A percentile compares a stretch with the other conserved stretches of the same genome.
Conservation (phyloP, 2,888 invertebrate genomes). For the Hipparchia semele region DNA sequence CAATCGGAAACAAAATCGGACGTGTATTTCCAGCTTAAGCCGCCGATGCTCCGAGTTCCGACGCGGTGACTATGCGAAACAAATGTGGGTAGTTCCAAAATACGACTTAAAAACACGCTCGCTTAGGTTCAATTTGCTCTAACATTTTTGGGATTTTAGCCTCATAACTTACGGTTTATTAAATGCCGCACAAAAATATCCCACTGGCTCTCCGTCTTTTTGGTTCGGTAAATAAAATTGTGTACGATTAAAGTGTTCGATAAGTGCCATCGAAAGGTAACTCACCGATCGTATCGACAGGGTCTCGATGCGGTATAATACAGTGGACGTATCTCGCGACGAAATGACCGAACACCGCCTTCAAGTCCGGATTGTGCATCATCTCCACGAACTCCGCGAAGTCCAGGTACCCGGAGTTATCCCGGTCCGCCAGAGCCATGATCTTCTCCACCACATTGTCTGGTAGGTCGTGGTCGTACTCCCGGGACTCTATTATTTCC, state of each 20-base stretch:
- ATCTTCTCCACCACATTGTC: slow-evolving; percentile 86
- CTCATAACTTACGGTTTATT: no score
- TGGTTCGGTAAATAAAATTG: no score
- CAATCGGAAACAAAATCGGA: no score
- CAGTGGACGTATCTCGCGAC: slow-evolving; percentile 84
- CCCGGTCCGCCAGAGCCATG: slow-evolving; percentile 84
- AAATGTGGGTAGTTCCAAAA: no score
- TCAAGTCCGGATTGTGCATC: slow-evolving; percentile 84
- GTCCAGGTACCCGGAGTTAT: slow-evolving; percentile 86
- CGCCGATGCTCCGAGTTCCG: no score
- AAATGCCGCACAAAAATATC: no score
- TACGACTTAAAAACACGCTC: no score
- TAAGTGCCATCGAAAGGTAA: background rate
- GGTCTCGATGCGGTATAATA: slow-evolving; percentile 81
- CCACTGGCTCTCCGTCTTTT: no score
- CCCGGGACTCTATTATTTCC: slow-evolving; percentile 82
- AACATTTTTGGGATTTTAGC: background rate
- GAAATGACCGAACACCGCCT: slow-evolving; percentile 86
- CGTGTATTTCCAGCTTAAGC: no score
- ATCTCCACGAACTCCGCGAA: slow-evolving; percentile 89
- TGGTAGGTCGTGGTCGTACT: slow-evolving; percentile 87
- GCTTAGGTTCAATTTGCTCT: no score
- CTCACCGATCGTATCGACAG: slow-evolving; percentile 76
- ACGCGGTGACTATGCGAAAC: no score
- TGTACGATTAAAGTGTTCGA: no score